phyloP scores from a whole-genome alignment of 2,797 vertebrate species.

The Pteropus rufus region DNA sequence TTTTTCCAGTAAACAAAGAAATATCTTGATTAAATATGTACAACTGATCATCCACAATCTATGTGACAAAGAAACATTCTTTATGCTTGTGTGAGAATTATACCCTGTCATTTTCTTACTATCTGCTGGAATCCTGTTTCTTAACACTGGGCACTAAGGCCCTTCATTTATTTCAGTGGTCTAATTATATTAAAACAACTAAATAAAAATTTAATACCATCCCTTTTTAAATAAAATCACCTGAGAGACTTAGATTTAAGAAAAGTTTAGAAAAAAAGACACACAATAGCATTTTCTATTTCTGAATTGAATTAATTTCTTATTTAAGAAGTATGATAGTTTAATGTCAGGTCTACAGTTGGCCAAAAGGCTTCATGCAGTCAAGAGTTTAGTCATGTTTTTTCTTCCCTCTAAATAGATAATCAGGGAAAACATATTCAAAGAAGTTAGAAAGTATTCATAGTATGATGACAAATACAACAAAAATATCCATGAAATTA shows the following conservation, averaged over 20 bases:
- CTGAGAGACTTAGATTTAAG: background rate
- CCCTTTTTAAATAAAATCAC: slow-evolving; percentile 1
- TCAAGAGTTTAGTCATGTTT: background rate
- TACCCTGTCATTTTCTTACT: background rate
- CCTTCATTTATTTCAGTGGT: background rate
- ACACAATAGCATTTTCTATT: background rate
- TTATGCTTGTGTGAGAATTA: background rate
- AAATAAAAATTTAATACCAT: background rate
- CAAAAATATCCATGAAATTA: background rate
- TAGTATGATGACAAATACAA: background rate
- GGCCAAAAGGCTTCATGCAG: background rate
- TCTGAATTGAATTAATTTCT: background rate
- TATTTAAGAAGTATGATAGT: background rate
- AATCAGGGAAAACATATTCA: background rate
- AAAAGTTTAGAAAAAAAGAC: background rate
- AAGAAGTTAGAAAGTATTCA: background rate
- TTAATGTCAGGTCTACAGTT: background rate
- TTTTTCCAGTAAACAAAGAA: background rate
- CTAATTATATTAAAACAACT: background rate
- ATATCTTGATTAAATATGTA: background rate
- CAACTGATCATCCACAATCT: background rate
- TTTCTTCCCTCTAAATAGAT: background rate
- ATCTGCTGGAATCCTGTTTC: background rate
- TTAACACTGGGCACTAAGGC: background rate
- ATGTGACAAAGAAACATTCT: background rate